Evolutionary conservation across 1,140 invertebrate genomes (phyloP).

Genomic region (Drosophila azteca): DNA sequence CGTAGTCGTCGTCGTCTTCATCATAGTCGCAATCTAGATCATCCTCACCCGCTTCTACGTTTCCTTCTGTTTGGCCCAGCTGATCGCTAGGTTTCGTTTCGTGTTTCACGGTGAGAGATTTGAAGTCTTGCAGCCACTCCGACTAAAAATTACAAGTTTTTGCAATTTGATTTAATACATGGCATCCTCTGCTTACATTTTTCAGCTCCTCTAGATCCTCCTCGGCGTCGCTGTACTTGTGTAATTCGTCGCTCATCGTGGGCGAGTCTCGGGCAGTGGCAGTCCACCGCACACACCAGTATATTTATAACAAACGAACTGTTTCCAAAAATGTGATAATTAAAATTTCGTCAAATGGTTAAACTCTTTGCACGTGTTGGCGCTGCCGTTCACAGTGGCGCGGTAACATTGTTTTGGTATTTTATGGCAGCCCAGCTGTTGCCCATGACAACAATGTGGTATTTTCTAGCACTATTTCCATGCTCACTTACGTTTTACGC

Average conservation of each 20-base stretch:
- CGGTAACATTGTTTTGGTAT: constrained; percentile 68
- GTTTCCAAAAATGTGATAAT: not conserved
- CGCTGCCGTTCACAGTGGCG: constrained; percentile 31
- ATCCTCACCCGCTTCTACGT: constrained; percentile 22
- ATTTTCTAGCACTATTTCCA: not conserved
- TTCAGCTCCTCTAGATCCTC: constrained; percentile 62
- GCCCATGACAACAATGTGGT: too few relatives aligned
- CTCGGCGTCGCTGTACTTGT: constrained; percentile 78
- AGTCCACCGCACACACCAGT: not conserved
- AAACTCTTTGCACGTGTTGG: constrained; percentile 37
- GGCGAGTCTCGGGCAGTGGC: not conserved
- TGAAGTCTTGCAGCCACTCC: constrained; percentile 66
- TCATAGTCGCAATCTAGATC: constrained; percentile 56
- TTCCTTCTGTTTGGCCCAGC: constrained; percentile 42
- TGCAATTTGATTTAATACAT: not conserved
- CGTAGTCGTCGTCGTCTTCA: constrained; percentile 67
- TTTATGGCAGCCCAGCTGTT: constrained; percentile 14
- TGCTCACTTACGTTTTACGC: too few relatives aligned
- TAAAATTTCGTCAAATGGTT: constrained; percentile 25
- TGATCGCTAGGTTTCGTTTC: constrained; percentile 49
- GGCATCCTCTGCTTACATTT: constrained; percentile 34
- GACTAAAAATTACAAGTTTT: constrained; percentile 36
- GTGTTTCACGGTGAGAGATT: constrained; percentile 64
- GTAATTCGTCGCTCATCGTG: constrained; percentile 53
- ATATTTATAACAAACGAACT: constrained; percentile 16